Percentiles rank a stretch among this genome's conserved stretches.
Conservation (phyloP, 2,888 invertebrate species). For the Herminia tarsipennalis region DNA sequence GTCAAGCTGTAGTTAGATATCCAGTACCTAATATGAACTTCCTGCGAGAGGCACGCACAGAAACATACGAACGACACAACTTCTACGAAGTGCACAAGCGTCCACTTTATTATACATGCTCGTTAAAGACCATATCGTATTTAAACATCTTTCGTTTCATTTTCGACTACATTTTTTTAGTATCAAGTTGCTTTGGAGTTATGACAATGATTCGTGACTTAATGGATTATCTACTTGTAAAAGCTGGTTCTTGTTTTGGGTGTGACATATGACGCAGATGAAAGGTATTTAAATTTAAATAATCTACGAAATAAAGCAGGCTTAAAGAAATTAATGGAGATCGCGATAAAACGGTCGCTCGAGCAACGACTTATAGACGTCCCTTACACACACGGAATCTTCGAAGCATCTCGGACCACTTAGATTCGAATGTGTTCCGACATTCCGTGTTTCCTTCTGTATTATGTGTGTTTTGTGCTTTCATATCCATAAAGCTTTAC, state of each 20-base stretch:
- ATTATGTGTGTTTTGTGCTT: too few species aligned
- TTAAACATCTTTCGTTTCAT: conserved; percentile 47
- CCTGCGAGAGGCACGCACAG: conserved; percentile 21
- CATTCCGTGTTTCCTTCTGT: too few species aligned
- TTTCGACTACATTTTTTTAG: conserved; percentile 21
- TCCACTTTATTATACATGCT: conserved; percentile 26
- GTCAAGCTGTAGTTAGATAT: neutral
- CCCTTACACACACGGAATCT: too few species aligned
- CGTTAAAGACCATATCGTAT: conserved; percentile 44
- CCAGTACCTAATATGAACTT: conserved; percentile 26
- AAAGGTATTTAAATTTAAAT: too few species aligned
- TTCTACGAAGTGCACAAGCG: conserved; percentile 42
- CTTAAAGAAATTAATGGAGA: too few species aligned
- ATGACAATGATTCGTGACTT: neutral
- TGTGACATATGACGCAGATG: too few species aligned
- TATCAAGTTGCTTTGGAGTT: conserved; percentile 10
- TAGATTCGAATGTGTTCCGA: too few species aligned
- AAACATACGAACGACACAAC: conserved; percentile 5
- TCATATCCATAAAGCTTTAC: too few species aligned
- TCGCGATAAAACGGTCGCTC: too few species aligned
- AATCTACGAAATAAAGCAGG: too few species aligned
- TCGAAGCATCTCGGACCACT: too few species aligned
- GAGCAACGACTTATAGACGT: too few species aligned
- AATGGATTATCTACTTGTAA: neutral
- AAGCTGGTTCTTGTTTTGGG: neutral